Percentiles rank a stretch among this genome's conserved stretches.
phyloP scores from a whole-genome alignment of 2,113 vertebrate genomes.

The Oreochromis niloticus region DNA sequence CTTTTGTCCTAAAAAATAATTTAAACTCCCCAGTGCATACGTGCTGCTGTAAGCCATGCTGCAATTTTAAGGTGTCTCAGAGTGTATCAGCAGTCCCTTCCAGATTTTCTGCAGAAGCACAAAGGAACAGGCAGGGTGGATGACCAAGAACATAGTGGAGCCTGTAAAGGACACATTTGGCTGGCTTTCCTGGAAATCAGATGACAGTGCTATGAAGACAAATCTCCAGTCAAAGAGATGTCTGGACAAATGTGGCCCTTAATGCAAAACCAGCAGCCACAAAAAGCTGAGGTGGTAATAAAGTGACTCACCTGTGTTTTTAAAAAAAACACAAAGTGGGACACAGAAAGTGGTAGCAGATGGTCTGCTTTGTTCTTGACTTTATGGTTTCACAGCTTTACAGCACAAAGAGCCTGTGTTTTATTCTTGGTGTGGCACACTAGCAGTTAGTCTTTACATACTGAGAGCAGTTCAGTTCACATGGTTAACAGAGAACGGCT shows the following conservation, averaged over 20 bases:
- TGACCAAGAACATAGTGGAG: background rate
- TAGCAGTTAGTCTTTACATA: background rate
- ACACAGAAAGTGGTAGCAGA: background rate
- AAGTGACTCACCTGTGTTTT: background rate
- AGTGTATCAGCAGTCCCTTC: background rate
- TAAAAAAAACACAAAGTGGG: background rate
- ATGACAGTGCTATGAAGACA: background rate
- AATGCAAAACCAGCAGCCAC: background rate
- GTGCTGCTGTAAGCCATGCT: background rate
- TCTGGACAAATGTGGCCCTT: background rate
- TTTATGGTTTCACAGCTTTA: background rate
- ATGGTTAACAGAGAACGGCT: background rate
- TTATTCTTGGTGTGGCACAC: background rate
- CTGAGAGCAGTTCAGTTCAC: background rate
- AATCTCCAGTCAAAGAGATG: background rate
- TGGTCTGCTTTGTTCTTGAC: background rate
- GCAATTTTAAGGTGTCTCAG: background rate
- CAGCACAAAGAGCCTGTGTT: background rate
- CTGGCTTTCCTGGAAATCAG: background rate
- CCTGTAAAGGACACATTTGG: background rate
- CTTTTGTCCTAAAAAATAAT: background rate
- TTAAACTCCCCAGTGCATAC: background rate
- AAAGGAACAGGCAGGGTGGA: background rate
- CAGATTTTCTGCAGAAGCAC: background rate
- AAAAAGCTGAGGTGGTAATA: background rate